phyloP scores from a whole-genome alignment of 1,140 invertebrate genomes.

The Drosophila watanabei region DNA sequence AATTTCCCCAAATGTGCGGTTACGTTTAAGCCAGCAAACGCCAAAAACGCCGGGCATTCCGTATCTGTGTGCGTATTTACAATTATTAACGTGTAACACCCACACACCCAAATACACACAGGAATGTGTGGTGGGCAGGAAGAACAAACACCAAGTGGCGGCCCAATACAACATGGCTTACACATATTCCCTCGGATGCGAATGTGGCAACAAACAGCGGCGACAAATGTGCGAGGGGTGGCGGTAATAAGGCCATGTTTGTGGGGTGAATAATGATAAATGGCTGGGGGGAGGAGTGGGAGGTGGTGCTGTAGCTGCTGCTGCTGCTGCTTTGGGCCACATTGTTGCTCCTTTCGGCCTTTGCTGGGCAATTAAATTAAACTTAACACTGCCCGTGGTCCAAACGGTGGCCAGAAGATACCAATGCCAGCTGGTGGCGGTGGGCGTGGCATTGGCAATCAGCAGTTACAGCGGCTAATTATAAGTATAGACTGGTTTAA shows the following conservation, averaged over 20 bases:
- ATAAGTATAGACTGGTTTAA: conserved; percentile 56
- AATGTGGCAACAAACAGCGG: conserved; percentile 56
- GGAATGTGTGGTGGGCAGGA: conserved; percentile 18
- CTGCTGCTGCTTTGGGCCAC: conserved; percentile 53
- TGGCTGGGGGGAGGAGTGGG: conserved; percentile 21
- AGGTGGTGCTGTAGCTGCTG: conserved; percentile 27
- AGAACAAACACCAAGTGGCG: conserved; percentile 52
- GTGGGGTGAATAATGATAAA: conserved; percentile 66
- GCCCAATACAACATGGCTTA: conserved; percentile 58
- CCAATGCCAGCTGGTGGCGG: conserved; percentile 6
- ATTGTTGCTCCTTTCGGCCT: conserved; percentile 64
- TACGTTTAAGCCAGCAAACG: conserved; percentile 76
- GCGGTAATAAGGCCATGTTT: conserved; percentile 53
- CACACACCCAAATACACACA: conserved; percentile 27
- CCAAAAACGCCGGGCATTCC: conserved; percentile 64
- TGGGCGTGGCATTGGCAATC: conserved; percentile 40
- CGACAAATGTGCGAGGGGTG: conserved; percentile 56
- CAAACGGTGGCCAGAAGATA: conserved; percentile 50
- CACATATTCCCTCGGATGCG: conserved; percentile 44
- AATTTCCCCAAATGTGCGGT: conserved; percentile 79
- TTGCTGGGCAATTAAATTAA: conserved; percentile 74
- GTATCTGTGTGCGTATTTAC: conserved; percentile 58
- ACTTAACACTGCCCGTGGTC: conserved; percentile 64
- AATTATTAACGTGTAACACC: conserved; percentile 70
- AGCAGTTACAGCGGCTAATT: conserved; percentile 56